Base-by-base conservation (phyloP, 2,113 vertebrate genomes). In the Cervus canadensis region DNA sequence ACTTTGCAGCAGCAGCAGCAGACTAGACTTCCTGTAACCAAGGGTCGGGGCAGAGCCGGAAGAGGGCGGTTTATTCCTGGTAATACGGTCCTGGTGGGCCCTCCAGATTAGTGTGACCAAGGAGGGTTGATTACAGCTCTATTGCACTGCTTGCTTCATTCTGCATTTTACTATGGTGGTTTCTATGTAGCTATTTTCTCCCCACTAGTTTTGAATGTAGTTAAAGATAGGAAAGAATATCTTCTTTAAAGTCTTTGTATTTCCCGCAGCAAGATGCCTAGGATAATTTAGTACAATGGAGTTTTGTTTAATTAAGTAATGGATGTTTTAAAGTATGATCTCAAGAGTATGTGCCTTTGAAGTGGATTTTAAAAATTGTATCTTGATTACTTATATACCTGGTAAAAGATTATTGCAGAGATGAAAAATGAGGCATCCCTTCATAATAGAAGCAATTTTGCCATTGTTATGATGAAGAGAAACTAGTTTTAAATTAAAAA, bases 71-170 rank as follows among this genome's bases (percentile, higher is more conserved):
- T 85, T 76, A 6, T 76, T 81, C 23, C 85, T 2, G 15, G 15
- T 10, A 2, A 71, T 7, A 48, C 2, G 52, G n/a, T 17, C 11
- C 3, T 40, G 21, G 2, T 43, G 5, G 19, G n/a, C 15, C 28
- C n/a, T 84, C 85, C 28, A 2, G n/a, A 15, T 43, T 19, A 26
- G 11, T 4, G 10, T 25, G 52, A 54, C 26, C 13, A 11, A 21
- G 71, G 7, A 23, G 59, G 60, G 28, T 60, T 13, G 50, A 54
- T 26, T 4, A 25, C 6, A 48, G 52, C 6, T 26, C 23, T 50
- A 0, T 48, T 8, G 8, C 10, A 12, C 12, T 0, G 0, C 21
- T 78, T 40, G 26, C 4, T 48, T 54, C 59, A 15, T 48, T 57
- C 45, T 43, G 12, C 50, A 4, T 54, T 60, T 67, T 30, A 36